Conservation (phyloP, 2,797 vertebrate species). For the Dipus sagitta region DNA sequence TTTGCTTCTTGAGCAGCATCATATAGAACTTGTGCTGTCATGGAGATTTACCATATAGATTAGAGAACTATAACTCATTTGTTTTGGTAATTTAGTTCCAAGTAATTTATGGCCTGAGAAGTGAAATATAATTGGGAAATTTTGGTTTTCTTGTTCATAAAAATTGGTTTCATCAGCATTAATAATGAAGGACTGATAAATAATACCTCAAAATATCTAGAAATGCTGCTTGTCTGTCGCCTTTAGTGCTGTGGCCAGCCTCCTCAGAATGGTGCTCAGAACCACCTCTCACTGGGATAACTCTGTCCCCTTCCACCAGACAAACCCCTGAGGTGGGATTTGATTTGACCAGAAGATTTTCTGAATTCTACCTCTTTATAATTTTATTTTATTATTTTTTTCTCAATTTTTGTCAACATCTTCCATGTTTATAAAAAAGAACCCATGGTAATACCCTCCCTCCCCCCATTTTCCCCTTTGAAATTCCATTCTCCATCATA, state of each 20-base stretch:
- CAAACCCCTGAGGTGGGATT: not conserved
- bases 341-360: not conserved
- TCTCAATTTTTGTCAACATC: too few species aligned
- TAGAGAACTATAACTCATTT: constrained; percentile 69
- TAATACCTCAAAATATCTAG: not conserved
- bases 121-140: constrained; percentile 68
- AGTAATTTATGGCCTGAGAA: constrained; percentile 65
- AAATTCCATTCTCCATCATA: too few species aligned
- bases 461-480: too few species aligned
- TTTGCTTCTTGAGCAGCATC: constrained; percentile 4
- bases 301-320: not conserved
- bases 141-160: constrained; percentile 65
- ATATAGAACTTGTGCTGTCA: constrained; percentile 55
- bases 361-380: constrained; percentile 19
- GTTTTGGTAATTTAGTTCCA: constrained; percentile 71
- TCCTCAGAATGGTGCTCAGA: not conserved
- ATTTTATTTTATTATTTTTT: not conserved
- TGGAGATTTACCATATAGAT: constrained; percentile 74
- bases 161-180: constrained; percentile 61
- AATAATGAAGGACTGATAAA: constrained; percentile 10
- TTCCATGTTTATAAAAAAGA: too few species aligned
- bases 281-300: not conserved
- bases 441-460: too few species aligned
- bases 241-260: not conserved
- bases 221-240: not conserved